These are phyloP conservation scores for Huso huso DNA, from an alignment of 2,797 vertebrate species.

Conservation along the genomic window DNA sequence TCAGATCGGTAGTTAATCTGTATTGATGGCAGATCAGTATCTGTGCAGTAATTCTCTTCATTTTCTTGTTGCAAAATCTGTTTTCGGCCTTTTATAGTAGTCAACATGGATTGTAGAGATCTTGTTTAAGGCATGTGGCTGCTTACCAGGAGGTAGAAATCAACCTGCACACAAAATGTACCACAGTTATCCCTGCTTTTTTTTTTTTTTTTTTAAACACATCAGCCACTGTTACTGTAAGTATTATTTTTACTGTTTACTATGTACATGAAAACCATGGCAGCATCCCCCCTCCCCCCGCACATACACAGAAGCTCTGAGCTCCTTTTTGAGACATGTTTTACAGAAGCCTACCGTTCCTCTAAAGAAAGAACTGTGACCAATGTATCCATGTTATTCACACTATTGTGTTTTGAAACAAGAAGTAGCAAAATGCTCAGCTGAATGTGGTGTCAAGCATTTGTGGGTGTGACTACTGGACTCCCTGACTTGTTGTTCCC, in stretches of 20 bases:
- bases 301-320: conserved; percentile 11
- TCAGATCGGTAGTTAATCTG: no score
- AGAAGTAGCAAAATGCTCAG: conserved; percentile 41
- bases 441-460: conserved; percentile 41
- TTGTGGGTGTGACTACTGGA: conserved; percentile 49
- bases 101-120: no score
- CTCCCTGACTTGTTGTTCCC: conserved; percentile 46
- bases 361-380: conserved; percentile 44
- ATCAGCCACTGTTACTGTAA: no score
- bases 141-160: no score
- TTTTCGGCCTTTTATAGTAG: no score
- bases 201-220: no score
- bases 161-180: no score
- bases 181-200: no score
- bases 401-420: conserved; percentile 42
- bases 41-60: no score
- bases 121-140: no score
- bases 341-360: conserved; percentile 41
- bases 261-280: conserved; percentile 11
- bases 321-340: conserved; percentile 45
- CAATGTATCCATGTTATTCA: conserved; percentile 38
- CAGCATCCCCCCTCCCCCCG: conserved; percentile 13
- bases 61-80: no score
- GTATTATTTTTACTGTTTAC: conserved; percentile 4
- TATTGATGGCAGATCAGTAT: no score